A percentile compares a stretch with the other conserved stretches of the same genome.
Conservation (phyloP, 2,797 vertebrate species). For the Coregonus suidteri region DNA sequence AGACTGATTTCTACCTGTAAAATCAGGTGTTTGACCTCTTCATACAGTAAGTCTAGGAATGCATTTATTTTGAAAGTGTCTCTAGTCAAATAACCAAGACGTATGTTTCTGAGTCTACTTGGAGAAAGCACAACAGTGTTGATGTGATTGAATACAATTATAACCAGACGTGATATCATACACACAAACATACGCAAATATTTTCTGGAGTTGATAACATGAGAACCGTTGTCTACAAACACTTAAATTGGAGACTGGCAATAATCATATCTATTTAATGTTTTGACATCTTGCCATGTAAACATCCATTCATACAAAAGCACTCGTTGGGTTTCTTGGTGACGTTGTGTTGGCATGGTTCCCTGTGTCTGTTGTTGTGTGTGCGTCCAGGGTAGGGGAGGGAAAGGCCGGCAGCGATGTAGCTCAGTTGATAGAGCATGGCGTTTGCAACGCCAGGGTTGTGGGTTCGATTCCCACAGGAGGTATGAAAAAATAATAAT, state of each 20-base stretch:
- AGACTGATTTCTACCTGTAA: background rate
- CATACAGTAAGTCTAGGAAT: background rate
- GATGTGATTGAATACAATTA: background rate
- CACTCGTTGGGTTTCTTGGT: background rate
- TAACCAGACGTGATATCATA: background rate
- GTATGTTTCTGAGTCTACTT: background rate
- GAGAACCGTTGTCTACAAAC: background rate
- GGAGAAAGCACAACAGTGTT: slow-evolving; percentile 4
- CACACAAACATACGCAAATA: background rate
- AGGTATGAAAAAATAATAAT: too few relatives aligned
- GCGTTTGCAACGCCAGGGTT: too few relatives aligned
- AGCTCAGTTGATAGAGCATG: too few relatives aligned
- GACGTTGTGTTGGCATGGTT: background rate
- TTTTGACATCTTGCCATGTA: slow-evolving; percentile 6
- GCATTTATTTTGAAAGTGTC: background rate
- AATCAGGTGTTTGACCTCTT: background rate
- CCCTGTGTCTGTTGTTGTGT: background rate
- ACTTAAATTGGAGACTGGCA: background rate
- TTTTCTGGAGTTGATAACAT: background rate
- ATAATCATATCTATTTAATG: slow-evolving; percentile 9
- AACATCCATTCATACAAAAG: slow-evolving; percentile 3
- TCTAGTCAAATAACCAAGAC: background rate
- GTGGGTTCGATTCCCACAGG: too few relatives aligned
- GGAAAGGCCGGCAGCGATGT: too few relatives aligned
- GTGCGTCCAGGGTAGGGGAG: too few relatives aligned